Evolutionary conservation across 2,888 invertebrate species (phyloP).

Genomic region (Epistrophe grossulariae): DNA sequence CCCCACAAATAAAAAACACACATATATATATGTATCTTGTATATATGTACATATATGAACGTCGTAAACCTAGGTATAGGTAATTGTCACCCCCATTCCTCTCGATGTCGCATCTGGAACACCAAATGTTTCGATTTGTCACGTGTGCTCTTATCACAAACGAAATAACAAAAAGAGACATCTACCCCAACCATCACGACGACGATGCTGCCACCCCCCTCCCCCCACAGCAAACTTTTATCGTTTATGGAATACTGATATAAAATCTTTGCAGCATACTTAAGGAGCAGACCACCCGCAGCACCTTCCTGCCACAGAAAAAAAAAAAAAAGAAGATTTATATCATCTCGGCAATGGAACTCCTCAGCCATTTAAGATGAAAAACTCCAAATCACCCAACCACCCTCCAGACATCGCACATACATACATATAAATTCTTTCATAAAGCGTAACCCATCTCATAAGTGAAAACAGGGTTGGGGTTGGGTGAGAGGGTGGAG

Average conservation of each 20-base stretch:
- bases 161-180: slow-evolving; percentile 74
- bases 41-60: slow-evolving; percentile 8
- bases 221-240: slow-evolving; percentile 50
- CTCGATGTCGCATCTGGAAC: slow-evolving; percentile 42
- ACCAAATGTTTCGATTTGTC: slow-evolving; percentile 77
- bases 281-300: slow-evolving; percentile 58
- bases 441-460: slow-evolving; percentile 55
- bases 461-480: slow-evolving; percentile 48
- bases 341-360: slow-evolving; percentile 59
- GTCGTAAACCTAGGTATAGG: slow-evolving; percentile 42
- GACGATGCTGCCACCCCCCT: not conserved
- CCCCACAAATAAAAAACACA: slow-evolving; percentile 21
- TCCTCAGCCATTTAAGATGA: slow-evolving; percentile 70
- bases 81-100: slow-evolving; percentile 62
- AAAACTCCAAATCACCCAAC: slow-evolving; percentile 57
- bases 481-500: not conserved
- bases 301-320: slow-evolving; percentile 32
- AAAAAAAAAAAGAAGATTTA: slow-evolving; percentile 59
- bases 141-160: slow-evolving; percentile 75
- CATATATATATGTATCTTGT: not conserved
- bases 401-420: slow-evolving; percentile 30
- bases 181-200: slow-evolving; percentile 33
- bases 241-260: slow-evolving; percentile 73
- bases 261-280: slow-evolving; percentile 54
- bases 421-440: slow-evolving; percentile 11